Base-by-base conservation (phyloP, 1,140 invertebrate genomes). In the Aporrectodea caliginosa region DNA sequence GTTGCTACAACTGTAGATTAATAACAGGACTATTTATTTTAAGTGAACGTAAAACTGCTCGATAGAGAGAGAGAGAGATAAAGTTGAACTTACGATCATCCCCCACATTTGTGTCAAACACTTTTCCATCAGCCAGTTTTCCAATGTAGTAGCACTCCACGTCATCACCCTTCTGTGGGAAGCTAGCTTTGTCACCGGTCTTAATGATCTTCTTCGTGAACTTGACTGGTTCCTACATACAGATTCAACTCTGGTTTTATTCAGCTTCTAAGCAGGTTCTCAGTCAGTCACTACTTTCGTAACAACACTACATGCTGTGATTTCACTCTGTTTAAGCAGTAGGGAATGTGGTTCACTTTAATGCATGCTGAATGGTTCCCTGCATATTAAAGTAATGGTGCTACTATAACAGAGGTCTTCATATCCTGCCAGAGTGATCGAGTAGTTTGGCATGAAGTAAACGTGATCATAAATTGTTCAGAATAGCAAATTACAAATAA, bases 101-200 rank as follows among this genome's bases (percentile, higher is more conserved):
- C 1, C 27, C 30, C n/a, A 80, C 69, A 70, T 82, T 82, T 34
- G 75, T 78, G 73, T 82, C 81, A 73, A 82, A 82, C 16, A 82
- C 80, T 30, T 75, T 82, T 0, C 81, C 81, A 79, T 82, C 75
- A 12, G 29, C 43, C 72, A 82, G 69, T 33, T 69, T 81, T 31
- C 81, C 81, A n/a, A 30, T 81, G 80, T 82, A 82, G 77, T 79
- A 82, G 32, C 73, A 76, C 22, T 69, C 35, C 1, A 82, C 81
- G 6, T 69, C 72, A n/a, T 82, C 81, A 16, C 81, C 81, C 43
- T 81, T 78, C 16, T 73, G 32, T n/a, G 81, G 81, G 33, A 58
- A 81, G 69, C 77, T 82, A 33, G 72, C 43, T 69, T 82, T 82
- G 70, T 82, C 74, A 43, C 81, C 81, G n/a, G 73, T 70, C 81